Conservation (phyloP, 2,113 vertebrate species). For the Channa argus region DNA sequence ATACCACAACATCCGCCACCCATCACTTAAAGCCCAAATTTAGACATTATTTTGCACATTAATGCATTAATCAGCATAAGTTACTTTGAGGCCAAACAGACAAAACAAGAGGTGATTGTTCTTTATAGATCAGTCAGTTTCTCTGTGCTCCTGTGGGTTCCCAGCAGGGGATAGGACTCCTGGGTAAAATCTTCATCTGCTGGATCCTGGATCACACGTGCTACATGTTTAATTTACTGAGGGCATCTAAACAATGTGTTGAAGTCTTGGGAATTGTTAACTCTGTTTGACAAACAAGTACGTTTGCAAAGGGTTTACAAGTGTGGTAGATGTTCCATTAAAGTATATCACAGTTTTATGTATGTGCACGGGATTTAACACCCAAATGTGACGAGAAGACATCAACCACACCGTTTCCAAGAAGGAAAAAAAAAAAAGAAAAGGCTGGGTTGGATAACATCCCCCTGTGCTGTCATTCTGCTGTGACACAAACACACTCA, state of each 20-base stretch:
- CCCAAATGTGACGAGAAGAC: too few species aligned
- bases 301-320: too few species aligned
- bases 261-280: conserved; percentile 32
- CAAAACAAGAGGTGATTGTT: not conserved
- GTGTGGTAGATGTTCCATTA: too few species aligned
- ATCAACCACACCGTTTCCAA: too few species aligned
- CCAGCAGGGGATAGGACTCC: conserved; percentile 25
- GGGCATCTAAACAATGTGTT: conserved; percentile 55
- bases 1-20: not conserved
- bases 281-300: conserved; percentile 26
- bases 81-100: too few species aligned
- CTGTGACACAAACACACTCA: too few species aligned
- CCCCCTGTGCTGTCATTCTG: too few species aligned
- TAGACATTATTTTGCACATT: not conserved
- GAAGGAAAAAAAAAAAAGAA: too few species aligned
- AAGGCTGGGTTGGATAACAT: too few species aligned
- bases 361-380: too few species aligned
- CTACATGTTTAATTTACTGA: conserved; percentile 48
- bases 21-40: too few species aligned
- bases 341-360: too few species aligned
- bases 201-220: conserved; percentile 19
- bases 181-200: conserved; percentile 38
- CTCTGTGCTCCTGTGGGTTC: not conserved
- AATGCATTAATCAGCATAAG: not conserved
- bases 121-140: not conserved